Conservation (phyloP, 2,888 invertebrate species). For the Eristalis arbustorum region DNA sequence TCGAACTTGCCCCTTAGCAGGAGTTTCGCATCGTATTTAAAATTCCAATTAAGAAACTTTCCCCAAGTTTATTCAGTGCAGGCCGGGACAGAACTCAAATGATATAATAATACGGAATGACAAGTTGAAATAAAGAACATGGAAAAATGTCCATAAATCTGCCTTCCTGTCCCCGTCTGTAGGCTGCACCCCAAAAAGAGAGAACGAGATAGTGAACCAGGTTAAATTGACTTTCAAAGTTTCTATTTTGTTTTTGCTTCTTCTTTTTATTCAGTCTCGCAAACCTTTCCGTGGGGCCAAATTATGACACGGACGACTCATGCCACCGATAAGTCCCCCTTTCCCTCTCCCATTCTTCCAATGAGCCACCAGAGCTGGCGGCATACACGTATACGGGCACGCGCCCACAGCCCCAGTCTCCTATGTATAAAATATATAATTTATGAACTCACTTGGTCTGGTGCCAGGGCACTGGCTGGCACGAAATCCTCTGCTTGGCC, state of each 20-base stretch:
- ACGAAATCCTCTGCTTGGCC: conserved; percentile 71
- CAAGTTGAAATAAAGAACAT: conserved; percentile 33
- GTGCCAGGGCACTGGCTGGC: conserved; percentile 61
- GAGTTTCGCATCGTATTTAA: conserved; percentile 43
- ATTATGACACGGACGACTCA: conserved; percentile 64
- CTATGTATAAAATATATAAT: conserved; percentile 72
- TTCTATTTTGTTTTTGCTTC: conserved; percentile 11
- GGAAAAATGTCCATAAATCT: conserved; percentile 54
- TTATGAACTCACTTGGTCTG: conserved; percentile 74
- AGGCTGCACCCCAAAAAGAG: not conserved
- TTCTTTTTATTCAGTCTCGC: conserved; percentile 47
- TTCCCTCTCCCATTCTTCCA: not conserved
- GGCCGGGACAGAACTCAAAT: not conserved
- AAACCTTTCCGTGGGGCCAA: conserved; percentile 59
- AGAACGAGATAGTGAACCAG: conserved; percentile 54
- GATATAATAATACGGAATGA: conserved; percentile 40
- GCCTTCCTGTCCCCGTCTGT: not conserved
- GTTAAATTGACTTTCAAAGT: conserved; percentile 71
- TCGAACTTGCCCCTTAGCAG: not conserved
- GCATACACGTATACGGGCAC: conserved; percentile 2
- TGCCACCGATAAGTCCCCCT: not conserved
- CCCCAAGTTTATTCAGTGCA: conserved; percentile 15
- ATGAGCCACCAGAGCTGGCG: not conserved
- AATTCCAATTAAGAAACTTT: conserved; percentile 56
- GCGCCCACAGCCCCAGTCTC: conserved; percentile 15